Evolutionary conservation across 2,888 invertebrate genomes (phyloP).

Genomic region (Platypus cylindrus): DNA sequence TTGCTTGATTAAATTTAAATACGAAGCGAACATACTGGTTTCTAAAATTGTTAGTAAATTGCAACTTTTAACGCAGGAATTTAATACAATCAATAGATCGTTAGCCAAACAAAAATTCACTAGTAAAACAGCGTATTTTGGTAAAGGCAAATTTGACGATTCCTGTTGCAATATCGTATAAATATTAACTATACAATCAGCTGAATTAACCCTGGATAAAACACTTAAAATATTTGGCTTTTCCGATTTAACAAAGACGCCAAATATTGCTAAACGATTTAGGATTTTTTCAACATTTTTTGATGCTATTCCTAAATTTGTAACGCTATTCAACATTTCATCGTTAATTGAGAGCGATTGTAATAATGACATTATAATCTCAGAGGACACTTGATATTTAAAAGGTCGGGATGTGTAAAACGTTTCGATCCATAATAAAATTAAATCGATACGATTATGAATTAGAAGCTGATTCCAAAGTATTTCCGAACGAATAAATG

Average conservation of each 20-base stretch:
- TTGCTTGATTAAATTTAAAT: slow-evolving; percentile 36
- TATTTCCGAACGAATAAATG: slow-evolving; percentile 39
- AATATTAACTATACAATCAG: slow-evolving; percentile 41
- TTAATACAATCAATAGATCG: slow-evolving; percentile 41
- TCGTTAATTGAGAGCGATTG: slow-evolving; percentile 42
- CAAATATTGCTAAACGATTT: slow-evolving; percentile 48
- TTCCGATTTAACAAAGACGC: slow-evolving; percentile 50
- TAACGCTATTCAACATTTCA: slow-evolving; percentile 44
- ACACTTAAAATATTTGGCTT: slow-evolving; percentile 41
- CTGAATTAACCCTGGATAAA: slow-evolving; percentile 47
- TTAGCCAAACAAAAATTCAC: slow-evolving; percentile 42
- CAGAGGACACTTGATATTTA: slow-evolving; percentile 28
- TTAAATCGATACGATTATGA: slow-evolving; percentile 45
- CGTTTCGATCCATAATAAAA: slow-evolving; percentile 49
- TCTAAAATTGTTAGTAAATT: slow-evolving; percentile 12
- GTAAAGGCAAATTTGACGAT: slow-evolving; percentile 28
- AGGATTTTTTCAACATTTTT: slow-evolving; percentile 46
- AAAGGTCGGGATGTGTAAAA: slow-evolving; percentile 27
- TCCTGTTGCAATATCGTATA: slow-evolving; percentile 39
- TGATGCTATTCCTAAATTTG: slow-evolving; percentile 39
- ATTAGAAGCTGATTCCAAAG: slow-evolving; percentile 50
- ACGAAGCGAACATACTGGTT: slow-evolving; percentile 39
- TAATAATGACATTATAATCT: slow-evolving; percentile 41
- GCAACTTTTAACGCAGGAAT: slow-evolving; percentile 38
- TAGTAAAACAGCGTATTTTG: slow-evolving; percentile 41